Evolutionary conservation across 2,113 vertebrate genomes (phyloP).

Genomic region (Polypterus senegalus): DNA sequence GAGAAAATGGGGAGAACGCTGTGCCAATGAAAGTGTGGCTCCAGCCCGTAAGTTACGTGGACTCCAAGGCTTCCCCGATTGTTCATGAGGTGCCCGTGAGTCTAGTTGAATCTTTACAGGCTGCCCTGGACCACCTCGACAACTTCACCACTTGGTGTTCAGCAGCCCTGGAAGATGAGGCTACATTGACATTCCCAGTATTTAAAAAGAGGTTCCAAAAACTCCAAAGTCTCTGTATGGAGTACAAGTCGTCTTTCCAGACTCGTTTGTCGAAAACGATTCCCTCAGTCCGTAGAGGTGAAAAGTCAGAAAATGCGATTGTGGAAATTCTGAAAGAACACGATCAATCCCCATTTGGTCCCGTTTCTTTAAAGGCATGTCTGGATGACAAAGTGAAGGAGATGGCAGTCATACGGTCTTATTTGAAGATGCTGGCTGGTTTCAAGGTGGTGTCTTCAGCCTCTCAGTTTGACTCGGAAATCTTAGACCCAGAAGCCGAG

Average conservation of each 20-base stretch:
- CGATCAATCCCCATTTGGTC: constrained; percentile 21
- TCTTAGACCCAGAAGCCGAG: constrained; percentile 2
- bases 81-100: constrained; percentile 12
- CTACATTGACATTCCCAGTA: constrained; percentile 14
- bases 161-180: constrained; percentile 13
- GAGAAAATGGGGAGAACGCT: constrained; percentile 1
- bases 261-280: constrained; percentile 12
- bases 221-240: constrained; percentile 8
- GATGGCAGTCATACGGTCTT: constrained; percentile 4
- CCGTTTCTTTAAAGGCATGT: constrained; percentile 8
- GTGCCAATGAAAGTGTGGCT: constrained; percentile 26
- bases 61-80: constrained; percentile 18
- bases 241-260: constrained; percentile 12
- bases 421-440: not conserved
- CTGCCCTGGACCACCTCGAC: constrained; percentile 18
- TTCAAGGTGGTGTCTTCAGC: not conserved
- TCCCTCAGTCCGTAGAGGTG: constrained; percentile 17
- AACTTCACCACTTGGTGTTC: constrained; percentile 17
- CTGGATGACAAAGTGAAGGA: constrained; percentile 10
- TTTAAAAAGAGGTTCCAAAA: constrained; percentile 5
- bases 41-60: constrained; percentile 22
- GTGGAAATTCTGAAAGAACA: constrained; percentile 3
- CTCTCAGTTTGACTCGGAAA: constrained; percentile 4
- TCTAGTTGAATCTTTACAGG: constrained; percentile 9
- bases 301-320: constrained; percentile 11